These are phyloP conservation scores for Cassiopea xamachana DNA, from an alignment of 30 jellyfish, hydroid and myxozoan species.

Conservation along the genomic window DNA sequence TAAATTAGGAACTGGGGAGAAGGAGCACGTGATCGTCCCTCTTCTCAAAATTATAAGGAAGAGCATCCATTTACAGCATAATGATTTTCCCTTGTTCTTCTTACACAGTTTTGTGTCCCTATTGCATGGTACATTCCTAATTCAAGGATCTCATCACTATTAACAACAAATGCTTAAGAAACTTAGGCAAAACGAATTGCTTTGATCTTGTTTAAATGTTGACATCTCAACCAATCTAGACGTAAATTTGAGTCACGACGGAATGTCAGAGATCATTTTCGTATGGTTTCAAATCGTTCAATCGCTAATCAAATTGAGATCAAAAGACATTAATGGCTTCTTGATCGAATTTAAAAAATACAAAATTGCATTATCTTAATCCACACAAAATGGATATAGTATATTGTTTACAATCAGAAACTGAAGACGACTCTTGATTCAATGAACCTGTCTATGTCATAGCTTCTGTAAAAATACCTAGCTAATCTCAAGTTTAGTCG, in stretches of 20 bases:
- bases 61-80: no score
- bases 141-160: no score
- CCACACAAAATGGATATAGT: constrained; percentile 1
- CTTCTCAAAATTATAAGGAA: no score
- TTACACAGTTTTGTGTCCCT: no score
- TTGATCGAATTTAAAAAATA: background rate
- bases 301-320: background rate
- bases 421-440: background rate
- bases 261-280: background rate
- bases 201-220: background rate
- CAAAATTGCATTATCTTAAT: constrained; percentile 4
- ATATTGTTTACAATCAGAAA: background rate
- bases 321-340: constrained; percentile 1
- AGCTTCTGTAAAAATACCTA: background rate
- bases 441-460: background rate
- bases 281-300: background rate
- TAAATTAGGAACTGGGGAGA: no score
- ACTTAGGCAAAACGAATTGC: background rate
- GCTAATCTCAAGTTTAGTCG: background rate
- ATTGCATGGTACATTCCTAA: no score
- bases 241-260: background rate
- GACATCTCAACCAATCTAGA: background rate
- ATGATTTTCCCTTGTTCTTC: no score
- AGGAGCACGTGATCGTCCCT: no score
- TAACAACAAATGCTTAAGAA: no score